phyloP scores from a whole-genome alignment of 2,797 vertebrate species.

The Alectoris magna region DNA sequence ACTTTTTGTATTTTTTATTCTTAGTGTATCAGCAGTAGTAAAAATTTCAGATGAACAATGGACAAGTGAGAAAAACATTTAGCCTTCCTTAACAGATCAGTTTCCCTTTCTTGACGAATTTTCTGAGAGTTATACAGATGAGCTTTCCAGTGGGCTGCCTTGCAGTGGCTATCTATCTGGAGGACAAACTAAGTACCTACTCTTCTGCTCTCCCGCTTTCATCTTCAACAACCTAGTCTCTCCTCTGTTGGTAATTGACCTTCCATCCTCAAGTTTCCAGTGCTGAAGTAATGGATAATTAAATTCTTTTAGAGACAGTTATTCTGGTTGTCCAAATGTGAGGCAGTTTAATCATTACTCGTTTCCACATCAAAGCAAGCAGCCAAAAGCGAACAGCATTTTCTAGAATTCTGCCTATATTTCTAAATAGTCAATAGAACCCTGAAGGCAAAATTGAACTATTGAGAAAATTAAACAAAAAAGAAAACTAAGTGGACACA shows the following conservation, averaged over 20 bases:
- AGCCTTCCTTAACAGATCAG: neutral
- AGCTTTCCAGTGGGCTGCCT: neutral
- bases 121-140: neutral
- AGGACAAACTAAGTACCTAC: neutral
- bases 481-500: neutral
- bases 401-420: neutral
- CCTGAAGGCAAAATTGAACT: conserved; percentile 3
- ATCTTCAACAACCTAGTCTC: neutral
- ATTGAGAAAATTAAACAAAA: neutral
- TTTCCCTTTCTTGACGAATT: neutral
- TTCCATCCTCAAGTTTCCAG: neutral
- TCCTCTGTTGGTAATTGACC: neutral
- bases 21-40: neutral
- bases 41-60: neutral
- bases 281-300: neutral
- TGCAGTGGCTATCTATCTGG: rapidly evolving
- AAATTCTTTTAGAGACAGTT: neutral
- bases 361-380: neutral
- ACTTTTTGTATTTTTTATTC: neutral
- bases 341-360: neutral
- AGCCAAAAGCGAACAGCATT: neutral
- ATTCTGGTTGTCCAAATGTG: neutral
- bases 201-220: neutral
- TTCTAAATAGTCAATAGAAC: neutral
- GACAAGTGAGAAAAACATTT: neutral